phyloP scores from a whole-genome alignment of 2,113 vertebrate genomes.

The Psophia crepitans region DNA sequence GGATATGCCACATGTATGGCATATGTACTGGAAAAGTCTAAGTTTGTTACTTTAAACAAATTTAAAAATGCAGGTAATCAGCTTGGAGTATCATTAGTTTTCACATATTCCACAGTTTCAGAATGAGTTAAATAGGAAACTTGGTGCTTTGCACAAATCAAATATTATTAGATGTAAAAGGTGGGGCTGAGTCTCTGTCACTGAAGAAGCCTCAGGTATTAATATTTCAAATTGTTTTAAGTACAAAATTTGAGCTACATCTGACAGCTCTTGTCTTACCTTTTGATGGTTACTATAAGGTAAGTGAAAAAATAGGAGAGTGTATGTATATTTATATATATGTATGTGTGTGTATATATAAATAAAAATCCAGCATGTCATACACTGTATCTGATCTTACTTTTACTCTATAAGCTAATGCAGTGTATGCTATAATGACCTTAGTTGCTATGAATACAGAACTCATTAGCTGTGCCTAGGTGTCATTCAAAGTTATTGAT shows the following conservation, averaged over 20 bases:
- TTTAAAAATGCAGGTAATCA: background rate
- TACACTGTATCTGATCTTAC: background rate
- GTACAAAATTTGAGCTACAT: background rate
- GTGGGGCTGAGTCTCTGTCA: background rate
- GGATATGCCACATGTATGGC: rapidly evolving
- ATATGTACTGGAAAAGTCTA: background rate
- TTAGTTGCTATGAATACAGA: background rate
- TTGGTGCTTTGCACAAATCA: background rate
- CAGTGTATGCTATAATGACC: background rate
- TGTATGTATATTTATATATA: background rate
- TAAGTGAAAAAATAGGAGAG: background rate
- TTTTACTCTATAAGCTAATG: background rate
- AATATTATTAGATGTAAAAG: background rate
- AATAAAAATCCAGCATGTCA: background rate
- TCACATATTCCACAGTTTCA: background rate
- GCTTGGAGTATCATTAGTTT: background rate
- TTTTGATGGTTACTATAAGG: background rate
- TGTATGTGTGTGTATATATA: background rate
- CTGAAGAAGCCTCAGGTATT: background rate
- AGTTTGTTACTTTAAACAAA: background rate
- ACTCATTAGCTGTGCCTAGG: background rate
- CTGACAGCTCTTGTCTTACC: background rate
- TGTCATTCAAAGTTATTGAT: background rate
- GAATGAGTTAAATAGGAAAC: background rate
- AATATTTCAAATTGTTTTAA: background rate